Evolutionary conservation across 2,888 invertebrate species (phyloP), one percentile per base, ranked within the genome.

Genomic region (Drosophila pseudotalamancana): DNA sequence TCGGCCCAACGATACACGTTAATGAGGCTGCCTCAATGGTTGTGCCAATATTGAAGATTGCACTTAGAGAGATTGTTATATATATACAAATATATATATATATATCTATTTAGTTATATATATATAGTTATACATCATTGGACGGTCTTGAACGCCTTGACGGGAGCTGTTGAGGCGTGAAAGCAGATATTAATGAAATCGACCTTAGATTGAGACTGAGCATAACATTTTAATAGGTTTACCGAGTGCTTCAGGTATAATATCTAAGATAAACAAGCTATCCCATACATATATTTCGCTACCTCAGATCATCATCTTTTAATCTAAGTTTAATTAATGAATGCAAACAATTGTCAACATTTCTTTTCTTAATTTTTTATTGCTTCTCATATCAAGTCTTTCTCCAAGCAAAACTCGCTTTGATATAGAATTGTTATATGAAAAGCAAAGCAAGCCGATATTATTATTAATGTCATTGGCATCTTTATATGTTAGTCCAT

Each of bases 1-100:
- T 56, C 67, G 59, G 34, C 54, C 39, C 68, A 72, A 32, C 55
- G 61, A 61, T 60, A 32, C 14, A 29, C 19, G 31, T 37, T 53
- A 53, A 72, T 64, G 74, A 64, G 72, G 53, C 70, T 48, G 55
- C 61, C 57, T 71, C 78, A 78, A 66, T 77, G 45, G 72, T 34
- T 61, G 54, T 35, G 69, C 75, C 79, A 79, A 80, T 83, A 77
- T 69, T 76, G 61, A 63, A 71, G 57, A 69, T 80, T 75, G 67
- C 75, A 81, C 77, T 78, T 75, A 72, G 64, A 56, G 37, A 37
- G 43, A n/a, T 14, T 55, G 32, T 29, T 18, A 63, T 37, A 42
- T 56, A 37, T 51, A 21, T 51, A 31, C 3, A 31, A 6, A 25
- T 23, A 54, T 32, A 57, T 42, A 39, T 19, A 45, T 61, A 23